phyloP scores from a whole-genome alignment of 2,113 vertebrate species.

The Caracal caracal region DNA sequence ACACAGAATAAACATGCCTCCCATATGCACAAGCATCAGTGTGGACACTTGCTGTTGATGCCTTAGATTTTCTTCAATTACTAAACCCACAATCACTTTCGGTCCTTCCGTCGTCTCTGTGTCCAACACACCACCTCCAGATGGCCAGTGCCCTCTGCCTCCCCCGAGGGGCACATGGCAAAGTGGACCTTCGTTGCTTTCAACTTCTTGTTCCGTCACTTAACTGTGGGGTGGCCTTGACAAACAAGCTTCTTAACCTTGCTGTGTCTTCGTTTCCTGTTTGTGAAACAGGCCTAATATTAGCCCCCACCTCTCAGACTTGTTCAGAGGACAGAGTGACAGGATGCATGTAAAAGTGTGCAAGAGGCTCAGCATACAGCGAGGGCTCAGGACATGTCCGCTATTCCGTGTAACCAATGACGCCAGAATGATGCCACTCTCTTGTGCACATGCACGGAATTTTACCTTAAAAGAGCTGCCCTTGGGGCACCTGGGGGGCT shows the following conservation, averaged over 20 bases:
- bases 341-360: rapidly evolving
- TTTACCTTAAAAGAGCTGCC: neutral
- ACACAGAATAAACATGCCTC: rapidly evolving
- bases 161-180: rapidly evolving
- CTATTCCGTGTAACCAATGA: rapidly evolving
- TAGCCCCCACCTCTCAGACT: neutral
- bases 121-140: neutral
- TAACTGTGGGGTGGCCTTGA: neutral
- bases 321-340: rapidly evolving
- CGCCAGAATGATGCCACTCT: rapidly evolving
- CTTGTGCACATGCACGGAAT: rapidly evolving
- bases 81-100: too few relatives aligned
- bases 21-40: rapidly evolving
- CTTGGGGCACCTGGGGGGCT: too few relatives aligned
- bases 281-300: neutral
- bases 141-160: neutral
- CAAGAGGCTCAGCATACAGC: rapidly evolving
- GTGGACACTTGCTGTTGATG: rapidly evolving
- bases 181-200: neutral
- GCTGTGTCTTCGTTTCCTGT: rapidly evolving
- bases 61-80: too few relatives aligned
- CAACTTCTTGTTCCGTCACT: rapidly evolving
- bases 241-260: neutral
- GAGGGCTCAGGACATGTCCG: rapidly evolving
- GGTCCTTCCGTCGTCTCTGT: neutral